These are phyloP conservation scores for Meloidogyne hapla DNA, from an alignment of 1,140 invertebrate species.

Conservation along the genomic window DNA sequence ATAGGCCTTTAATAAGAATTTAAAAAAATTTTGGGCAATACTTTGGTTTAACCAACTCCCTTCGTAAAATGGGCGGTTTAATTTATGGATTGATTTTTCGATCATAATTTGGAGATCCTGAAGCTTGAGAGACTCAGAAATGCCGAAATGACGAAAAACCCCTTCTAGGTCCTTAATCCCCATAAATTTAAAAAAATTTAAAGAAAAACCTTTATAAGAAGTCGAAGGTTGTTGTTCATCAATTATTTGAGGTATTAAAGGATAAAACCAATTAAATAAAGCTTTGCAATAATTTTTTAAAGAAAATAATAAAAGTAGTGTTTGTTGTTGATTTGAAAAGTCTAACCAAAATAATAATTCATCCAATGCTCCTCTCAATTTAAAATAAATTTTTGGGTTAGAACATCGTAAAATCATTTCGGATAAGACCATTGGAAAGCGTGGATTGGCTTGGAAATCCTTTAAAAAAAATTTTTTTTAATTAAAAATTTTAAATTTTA, in stretches of 20 bases:
- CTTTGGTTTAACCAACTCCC: too few species aligned
- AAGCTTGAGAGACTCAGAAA: too few species aligned
- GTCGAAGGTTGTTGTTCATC: neutral
- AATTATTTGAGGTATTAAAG: slow-evolving; percentile 18
- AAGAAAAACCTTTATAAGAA: neutral
- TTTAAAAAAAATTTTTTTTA: slow-evolving; percentile 6
- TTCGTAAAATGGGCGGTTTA: too few species aligned
- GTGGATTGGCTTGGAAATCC: slow-evolving; percentile 16
- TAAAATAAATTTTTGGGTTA: slow-evolving; percentile 25
- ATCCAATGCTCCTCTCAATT: slow-evolving; percentile 29
- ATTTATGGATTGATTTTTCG: too few species aligned
- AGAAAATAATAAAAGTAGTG: slow-evolving; percentile 31
- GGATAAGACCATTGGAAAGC: slow-evolving; percentile 36
- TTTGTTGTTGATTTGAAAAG: slow-evolving; percentile 39
- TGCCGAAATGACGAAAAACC: too few species aligned
- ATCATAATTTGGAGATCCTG: too few species aligned
- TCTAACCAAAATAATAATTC: slow-evolving; percentile 43
- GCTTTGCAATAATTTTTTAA: slow-evolving; percentile 36
- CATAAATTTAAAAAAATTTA: neutral
- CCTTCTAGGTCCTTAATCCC: too few species aligned
- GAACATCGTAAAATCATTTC: slow-evolving; percentile 33
- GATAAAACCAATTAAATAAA: slow-evolving; percentile 40
- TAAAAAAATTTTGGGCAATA: neutral
- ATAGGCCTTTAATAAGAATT: neutral
- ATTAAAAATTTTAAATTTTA: neutral